Evolutionary conservation across 2,113 vertebrate species (phyloP), one percentile per base, ranked within the genome.

Genomic region (Anas platyrhynchos): DNA sequence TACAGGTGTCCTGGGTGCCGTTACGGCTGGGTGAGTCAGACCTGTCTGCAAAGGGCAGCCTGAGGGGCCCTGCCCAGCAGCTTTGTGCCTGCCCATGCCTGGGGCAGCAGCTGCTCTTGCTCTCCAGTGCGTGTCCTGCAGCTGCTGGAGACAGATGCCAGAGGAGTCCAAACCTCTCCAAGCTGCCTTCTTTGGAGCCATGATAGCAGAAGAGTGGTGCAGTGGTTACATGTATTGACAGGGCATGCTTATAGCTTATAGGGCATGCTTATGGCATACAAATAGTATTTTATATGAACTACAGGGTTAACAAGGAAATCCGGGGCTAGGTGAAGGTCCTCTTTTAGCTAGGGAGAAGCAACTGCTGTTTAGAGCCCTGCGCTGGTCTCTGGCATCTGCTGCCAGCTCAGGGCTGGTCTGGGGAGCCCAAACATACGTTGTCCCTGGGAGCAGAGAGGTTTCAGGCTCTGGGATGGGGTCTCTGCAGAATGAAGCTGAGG

Each of bases 11-110:
- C 88, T 54, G 95, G 88, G 91, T 67, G 79, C 84, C 1, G 8
- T 94, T 77, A 50, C 4, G 48, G 74, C 83, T 44, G 86, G 65
- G 71, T 83, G 86, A 91, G 88, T 82, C 75, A 83, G 79, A 7
- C 48, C 62, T 27, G 4, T 31, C 91, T 77, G 86, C 62, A n/a
- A 79, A 84, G 68, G 84, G 80, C 85, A 89, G 75, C 0, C 0
- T 55, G 50, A 11, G 58, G 13, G 89, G 61, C 2, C 0, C 1
- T 56, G 78, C 66, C 63, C 1, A 0, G n/a, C 5, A 3, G 83
- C 85, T 91, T 52, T 4, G 1, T 55, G 83, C 71, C 50, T 63
- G 55, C 61, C 50, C 52, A 14, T 67, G 76, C 73, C 6, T 18
- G 69, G 48, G 52, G 52, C 44, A 36, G 65, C 17, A 4, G 44